A percentile compares a stretch with the other conserved stretches of the same genome.
phyloP scores from a whole-genome alignment of 2,888 invertebrate species.

The Synanthedon andrenaeformis region DNA sequence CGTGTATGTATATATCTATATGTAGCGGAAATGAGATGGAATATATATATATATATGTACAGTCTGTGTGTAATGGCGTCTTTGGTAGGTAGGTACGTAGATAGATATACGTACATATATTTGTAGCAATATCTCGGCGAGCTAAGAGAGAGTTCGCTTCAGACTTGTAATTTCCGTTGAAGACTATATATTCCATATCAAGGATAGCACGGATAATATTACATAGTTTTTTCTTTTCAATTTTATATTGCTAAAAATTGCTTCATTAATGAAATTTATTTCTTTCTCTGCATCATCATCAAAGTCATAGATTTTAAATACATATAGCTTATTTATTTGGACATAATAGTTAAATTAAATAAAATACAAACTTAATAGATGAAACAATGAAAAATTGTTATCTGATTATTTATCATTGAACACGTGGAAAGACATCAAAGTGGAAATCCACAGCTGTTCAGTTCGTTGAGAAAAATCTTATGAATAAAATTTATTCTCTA shows the following conservation, averaged over 20 bases:
- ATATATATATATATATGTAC: neutral
- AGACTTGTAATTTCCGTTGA: conserved; percentile 9
- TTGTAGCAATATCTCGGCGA: neutral
- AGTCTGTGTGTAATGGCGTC: neutral
- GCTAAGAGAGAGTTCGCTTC: neutral
- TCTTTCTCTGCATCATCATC: too few species aligned
- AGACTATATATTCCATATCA: neutral
- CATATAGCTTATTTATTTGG: too few species aligned
- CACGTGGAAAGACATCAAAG: neutral
- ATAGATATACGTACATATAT: neutral
- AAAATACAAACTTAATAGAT: too few species aligned
- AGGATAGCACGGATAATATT: neutral
- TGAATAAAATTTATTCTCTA: neutral
- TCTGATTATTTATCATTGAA: neutral
- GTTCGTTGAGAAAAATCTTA: neutral
- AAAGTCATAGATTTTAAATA: too few species aligned
- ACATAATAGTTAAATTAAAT: too few species aligned
- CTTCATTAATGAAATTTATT: too few species aligned
- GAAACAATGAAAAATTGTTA: too few species aligned
- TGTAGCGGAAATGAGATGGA: neutral
- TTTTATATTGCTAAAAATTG: too few species aligned
- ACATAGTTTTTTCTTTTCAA: too few species aligned
- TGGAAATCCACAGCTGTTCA: neutral
- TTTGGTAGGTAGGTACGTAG: too few species aligned
- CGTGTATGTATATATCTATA: neutral